These are phyloP conservation scores for Coecobrya sp. DNA, from an alignment of 2,888 invertebrate species.

Conservation along the genomic window DNA sequence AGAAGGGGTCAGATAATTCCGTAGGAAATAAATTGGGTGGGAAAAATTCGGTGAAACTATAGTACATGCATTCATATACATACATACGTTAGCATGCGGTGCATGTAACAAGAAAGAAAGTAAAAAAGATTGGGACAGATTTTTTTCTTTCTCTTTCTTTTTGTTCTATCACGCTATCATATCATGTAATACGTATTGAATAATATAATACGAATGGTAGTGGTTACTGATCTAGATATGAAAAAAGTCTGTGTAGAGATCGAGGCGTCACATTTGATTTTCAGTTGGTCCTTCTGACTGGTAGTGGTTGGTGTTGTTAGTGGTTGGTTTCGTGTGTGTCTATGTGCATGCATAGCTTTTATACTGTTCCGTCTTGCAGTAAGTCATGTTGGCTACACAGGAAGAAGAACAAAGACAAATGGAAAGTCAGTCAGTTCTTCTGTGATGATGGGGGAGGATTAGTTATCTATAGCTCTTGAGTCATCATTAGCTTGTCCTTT, in stretches of 20 bases:
- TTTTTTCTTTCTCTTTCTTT: conserved; percentile 73
- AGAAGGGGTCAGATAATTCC: conserved; percentile 86
- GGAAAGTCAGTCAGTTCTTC: conserved; percentile 69
- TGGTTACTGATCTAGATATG: conserved; percentile 68
- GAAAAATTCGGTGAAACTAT: conserved; percentile 83
- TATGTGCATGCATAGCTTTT: background rate
- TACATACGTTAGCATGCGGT: conserved; percentile 27
- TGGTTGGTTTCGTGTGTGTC: conserved; percentile 67
- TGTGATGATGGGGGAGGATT: conserved; percentile 68
- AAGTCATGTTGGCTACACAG: conserved; percentile 59
- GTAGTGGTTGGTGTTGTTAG: conserved; percentile 68
- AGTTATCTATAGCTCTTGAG: conserved; percentile 57
- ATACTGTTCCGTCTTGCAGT: conserved; percentile 26
- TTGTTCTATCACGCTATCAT: conserved; percentile 66
- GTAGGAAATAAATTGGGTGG: conserved; percentile 86
- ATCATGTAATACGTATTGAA: conserved; percentile 75
- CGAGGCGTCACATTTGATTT: conserved; percentile 81
- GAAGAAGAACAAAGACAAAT: conserved; percentile 73
- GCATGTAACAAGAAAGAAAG: conserved; percentile 67
- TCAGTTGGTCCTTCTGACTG: conserved; percentile 74
- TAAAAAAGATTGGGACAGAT: conserved; percentile 81
- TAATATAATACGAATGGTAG: conserved; percentile 59
- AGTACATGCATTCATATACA: conserved; percentile 22
- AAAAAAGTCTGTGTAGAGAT: conserved; percentile 73
- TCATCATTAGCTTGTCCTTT: background rate